Percentiles rank a stretch among this genome's conserved stretches.
These are phyloP conservation scores for Theonella swinhoei DNA, from an alignment of 37 sponge, comb jelly and placozoan species.

Conservation along the genomic window DNA sequence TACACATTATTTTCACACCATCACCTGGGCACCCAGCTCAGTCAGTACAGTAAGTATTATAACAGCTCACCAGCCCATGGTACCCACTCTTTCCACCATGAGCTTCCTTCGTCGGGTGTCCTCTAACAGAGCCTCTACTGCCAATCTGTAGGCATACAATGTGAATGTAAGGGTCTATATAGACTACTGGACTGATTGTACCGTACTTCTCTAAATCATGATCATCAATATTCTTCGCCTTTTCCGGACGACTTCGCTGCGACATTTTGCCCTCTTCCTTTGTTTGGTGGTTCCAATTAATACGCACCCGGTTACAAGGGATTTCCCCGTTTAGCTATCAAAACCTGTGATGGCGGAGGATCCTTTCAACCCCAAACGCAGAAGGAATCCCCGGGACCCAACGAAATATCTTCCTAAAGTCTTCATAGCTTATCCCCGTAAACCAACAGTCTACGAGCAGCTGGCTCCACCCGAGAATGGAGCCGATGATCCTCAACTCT, in stretches of 20 bases:
- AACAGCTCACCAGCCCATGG: slow-evolving; percentile 41
- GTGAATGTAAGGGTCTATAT: slow-evolving; percentile 28
- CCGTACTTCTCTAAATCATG: slow-evolving; percentile 23
- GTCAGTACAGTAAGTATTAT: too few species aligned
- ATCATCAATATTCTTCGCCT: neutral
- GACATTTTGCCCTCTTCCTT: neutral
- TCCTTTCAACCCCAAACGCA: neutral
- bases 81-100: slow-evolving; percentile 27
- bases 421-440: slow-evolving; percentile 53
- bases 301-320: neutral
- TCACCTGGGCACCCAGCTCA: too few species aligned
- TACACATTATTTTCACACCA: too few species aligned
- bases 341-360: neutral
- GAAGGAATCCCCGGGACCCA: neutral
- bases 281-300: neutral
- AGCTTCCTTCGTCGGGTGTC: slow-evolving; percentile 18
- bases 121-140: slow-evolving; percentile 31
- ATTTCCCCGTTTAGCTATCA: neutral
- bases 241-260: neutral
- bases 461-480: neutral
- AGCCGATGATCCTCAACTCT: neutral
- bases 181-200: neutral
- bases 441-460: slow-evolving; percentile 31
- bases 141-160: slow-evolving; percentile 13
- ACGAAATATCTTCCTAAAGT: slow-evolving; percentile 26